Evolutionary conservation across 2,113 vertebrate genomes (phyloP).

Genomic region (Pseudorectes ferrugineus): DNA sequence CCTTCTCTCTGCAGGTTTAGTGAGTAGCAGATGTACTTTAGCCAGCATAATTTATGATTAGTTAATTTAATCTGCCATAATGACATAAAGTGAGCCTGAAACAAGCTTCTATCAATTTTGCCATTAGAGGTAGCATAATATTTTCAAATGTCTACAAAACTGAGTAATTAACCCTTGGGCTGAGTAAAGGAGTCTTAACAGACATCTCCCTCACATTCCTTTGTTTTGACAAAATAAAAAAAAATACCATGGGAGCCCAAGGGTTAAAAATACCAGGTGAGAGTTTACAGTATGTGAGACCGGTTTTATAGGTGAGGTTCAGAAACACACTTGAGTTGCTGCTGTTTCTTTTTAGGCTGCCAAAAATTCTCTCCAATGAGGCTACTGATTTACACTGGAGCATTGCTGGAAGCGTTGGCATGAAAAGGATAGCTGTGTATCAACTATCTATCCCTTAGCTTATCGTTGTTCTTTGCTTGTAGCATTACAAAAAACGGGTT

Average conservation of each 20-base stretch:
- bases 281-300: background rate
- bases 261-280: conserved; percentile 35
- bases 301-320: background rate
- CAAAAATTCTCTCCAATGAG: background rate
- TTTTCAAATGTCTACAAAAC: conserved; percentile 67
- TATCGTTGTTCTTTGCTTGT: background rate
- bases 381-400: background rate
- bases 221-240: conserved; percentile 12
- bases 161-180: conserved; percentile 59
- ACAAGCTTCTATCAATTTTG: conserved; percentile 65
- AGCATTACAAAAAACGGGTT: background rate
- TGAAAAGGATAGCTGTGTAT: background rate
- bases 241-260: background rate
- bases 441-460: background rate
- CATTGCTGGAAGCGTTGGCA: background rate
- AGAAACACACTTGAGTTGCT: background rate
- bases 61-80: conserved; percentile 69
- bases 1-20: conserved; percentile 54
- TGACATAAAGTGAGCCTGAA: conserved; percentile 64
- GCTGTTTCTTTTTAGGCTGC: background rate
- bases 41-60: conserved; percentile 64
- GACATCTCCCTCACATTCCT: background rate
- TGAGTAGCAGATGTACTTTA: conserved; percentile 61
- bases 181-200: conserved; percentile 35
- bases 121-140: conserved; percentile 67